These are phyloP conservation scores for Holcopasites calliopsidis DNA, from an alignment of 1,140 invertebrate species.

Conservation along the genomic window DNA sequence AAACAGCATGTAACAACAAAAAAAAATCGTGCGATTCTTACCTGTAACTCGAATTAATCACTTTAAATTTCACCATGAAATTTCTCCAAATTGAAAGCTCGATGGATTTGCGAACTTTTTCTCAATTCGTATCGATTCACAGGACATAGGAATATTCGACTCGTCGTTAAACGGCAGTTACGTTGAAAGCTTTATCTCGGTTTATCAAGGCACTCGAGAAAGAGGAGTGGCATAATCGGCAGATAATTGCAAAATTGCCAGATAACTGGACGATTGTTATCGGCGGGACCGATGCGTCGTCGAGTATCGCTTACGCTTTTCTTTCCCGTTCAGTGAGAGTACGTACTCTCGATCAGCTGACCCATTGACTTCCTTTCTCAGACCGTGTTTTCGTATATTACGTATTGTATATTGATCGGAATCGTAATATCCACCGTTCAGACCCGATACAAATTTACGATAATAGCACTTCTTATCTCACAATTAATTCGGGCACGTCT, in stretches of 20 bases:
- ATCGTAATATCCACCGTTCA: too few relatives aligned
- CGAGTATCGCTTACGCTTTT: neutral
- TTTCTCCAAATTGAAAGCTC: too few relatives aligned
- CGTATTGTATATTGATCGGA: too few relatives aligned
- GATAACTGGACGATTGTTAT: neutral
- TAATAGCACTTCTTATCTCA: neutral
- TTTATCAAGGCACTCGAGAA: conserved; percentile 16
- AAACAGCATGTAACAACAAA: too few relatives aligned
- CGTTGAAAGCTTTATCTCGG: neutral
- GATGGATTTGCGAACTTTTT: too few relatives aligned
- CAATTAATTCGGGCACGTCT: neutral
- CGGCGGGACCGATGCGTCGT: neutral
- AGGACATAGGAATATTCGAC: too few relatives aligned
- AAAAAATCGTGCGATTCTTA: neutral
- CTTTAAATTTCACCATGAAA: too few relatives aligned
- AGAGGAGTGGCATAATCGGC: neutral
- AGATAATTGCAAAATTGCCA: neutral
- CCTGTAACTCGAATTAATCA: neutral
- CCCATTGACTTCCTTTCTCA: conserved; percentile 39
- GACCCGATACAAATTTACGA: neutral
- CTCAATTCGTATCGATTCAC: too few relatives aligned
- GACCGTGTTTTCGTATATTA: too few relatives aligned
- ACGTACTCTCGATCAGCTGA: conserved; percentile 33
- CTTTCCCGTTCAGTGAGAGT: conserved; percentile 33
- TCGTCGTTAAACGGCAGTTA: too few relatives aligned